A percentile compares a stretch with the other conserved stretches of the same genome.
Conservation (phyloP, 23 tunicate genomes). For the Diplosoma virens region DNA sequence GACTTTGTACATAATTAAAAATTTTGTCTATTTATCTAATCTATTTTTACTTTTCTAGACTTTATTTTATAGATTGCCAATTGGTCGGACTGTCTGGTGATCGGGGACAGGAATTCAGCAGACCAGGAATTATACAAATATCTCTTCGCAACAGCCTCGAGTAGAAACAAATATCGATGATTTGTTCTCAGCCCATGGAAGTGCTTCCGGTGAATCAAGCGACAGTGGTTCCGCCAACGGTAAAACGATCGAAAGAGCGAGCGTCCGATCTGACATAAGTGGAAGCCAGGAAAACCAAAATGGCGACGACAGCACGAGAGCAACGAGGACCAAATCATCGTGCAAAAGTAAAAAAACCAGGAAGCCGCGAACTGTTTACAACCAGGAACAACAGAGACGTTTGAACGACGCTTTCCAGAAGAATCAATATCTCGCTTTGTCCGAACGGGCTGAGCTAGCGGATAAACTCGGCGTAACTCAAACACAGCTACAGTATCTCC, state of each 20-base stretch:
- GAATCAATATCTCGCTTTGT: conserved; percentile 84
- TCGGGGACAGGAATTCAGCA: too few species aligned
- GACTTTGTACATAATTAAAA: too few species aligned
- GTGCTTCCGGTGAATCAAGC: background rate
- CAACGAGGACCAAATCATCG: background rate
- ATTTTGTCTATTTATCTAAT: too few species aligned
- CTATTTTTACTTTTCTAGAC: too few species aligned
- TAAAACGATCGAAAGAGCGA: background rate
- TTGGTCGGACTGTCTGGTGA: too few species aligned
- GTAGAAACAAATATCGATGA: too few species aligned
- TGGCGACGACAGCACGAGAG: conserved; percentile 20
- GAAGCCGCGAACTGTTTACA: conserved; percentile 93
- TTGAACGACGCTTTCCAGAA: conserved; percentile 63
- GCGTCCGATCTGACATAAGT: background rate
- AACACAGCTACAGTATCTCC: conserved; percentile 81
- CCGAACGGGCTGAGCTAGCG: conserved; percentile 94
- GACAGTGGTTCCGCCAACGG: conserved; percentile 19
- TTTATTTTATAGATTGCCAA: too few species aligned
- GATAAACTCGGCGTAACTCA: conserved; percentile 89
- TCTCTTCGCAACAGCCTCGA: too few species aligned
- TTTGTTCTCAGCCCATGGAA: too few species aligned
- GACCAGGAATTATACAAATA: too few species aligned
- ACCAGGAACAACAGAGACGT: conserved; percentile 67
- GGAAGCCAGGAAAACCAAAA: conserved; percentile 4
- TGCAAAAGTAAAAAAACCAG: conserved; percentile 61